Evolutionary conservation across 2,797 vertebrate genomes (phyloP).

Genomic region (Chrysocyon brachyurus): DNA sequence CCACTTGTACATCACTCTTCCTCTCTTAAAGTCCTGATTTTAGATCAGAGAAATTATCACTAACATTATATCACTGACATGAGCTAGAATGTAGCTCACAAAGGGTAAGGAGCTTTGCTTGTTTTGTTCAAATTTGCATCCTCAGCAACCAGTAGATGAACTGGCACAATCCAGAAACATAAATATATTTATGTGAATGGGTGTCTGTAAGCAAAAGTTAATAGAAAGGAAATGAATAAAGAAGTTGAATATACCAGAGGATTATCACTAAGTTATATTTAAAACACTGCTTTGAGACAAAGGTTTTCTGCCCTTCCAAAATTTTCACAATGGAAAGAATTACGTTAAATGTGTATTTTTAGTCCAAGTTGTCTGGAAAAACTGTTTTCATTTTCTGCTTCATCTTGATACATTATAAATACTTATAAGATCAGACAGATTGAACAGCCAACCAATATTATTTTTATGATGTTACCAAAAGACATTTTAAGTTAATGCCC

Average conservation of each 20-base stretch:
- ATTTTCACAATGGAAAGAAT: slow-evolving; percentile 14
- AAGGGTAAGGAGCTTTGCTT: not conserved
- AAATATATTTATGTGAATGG: not conserved
- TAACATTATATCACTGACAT: not conserved
- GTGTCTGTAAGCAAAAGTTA: not conserved
- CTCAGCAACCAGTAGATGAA: not conserved
- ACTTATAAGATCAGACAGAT: not conserved
- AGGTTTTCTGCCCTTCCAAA: not conserved
- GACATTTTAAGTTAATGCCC: not conserved
- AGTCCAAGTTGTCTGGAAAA: not conserved
- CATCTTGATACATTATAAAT: not conserved
- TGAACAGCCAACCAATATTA: not conserved
- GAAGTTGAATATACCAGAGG: not conserved
- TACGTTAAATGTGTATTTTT: slow-evolving; percentile 14
- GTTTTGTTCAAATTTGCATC: not conserved
- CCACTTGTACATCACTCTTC: not conserved
- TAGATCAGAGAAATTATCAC: not conserved
- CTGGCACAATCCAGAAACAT: not conserved
- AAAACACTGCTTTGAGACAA: not conserved
- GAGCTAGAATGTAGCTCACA: not conserved
- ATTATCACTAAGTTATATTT: not conserved
- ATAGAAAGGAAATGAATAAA: not conserved
- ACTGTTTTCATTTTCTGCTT: slow-evolving; percentile 15
- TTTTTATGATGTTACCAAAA: not conserved
- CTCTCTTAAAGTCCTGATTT: not conserved